phyloP scores from a whole-genome alignment of 2,888 invertebrate genomes.

The Sussaba pulchella region DNA sequence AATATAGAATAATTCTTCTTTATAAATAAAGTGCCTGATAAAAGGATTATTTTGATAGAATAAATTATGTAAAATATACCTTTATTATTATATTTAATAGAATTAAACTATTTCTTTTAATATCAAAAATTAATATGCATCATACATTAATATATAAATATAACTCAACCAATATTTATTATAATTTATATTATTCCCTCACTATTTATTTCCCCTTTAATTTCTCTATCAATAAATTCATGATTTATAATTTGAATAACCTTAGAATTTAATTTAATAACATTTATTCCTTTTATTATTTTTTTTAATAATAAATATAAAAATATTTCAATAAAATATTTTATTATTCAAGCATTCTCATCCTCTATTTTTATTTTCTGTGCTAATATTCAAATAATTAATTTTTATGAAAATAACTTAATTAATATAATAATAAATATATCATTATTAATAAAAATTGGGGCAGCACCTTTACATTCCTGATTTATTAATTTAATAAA shows the following conservation, averaged over 20 bases:
- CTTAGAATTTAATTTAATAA: constrained; percentile 88
- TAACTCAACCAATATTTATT: constrained; percentile 50
- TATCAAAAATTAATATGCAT: constrained; percentile 87
- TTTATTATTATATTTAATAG: constrained; percentile 84
- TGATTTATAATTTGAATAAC: constrained; percentile 86
- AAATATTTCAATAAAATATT: constrained; percentile 86
- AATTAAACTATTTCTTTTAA: constrained; percentile 87
- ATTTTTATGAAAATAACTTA: constrained; percentile 81
- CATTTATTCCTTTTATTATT: constrained; percentile 87
- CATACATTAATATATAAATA: constrained; percentile 57
- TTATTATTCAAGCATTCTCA: constrained; percentile 87
- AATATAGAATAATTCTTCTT: constrained; percentile 39
- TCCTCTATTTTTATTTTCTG: constrained; percentile 86
- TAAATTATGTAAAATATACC: constrained; percentile 78
- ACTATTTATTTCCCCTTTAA: constrained; percentile 85
- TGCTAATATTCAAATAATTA: constrained; percentile 77
- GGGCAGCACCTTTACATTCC: constrained; percentile 86
- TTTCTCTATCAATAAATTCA: constrained; percentile 85
- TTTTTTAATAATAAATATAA: constrained; percentile 70
- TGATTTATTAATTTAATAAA: constrained; percentile 87
- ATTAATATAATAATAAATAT: constrained; percentile 70
- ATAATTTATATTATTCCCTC: constrained; percentile 86
- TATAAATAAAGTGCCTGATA: constrained; percentile 84
- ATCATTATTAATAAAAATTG: constrained; percentile 86
- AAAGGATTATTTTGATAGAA: constrained; percentile 89